Conservation (phyloP, 2,797 vertebrate species). For the Syngnathus acus region DNA sequence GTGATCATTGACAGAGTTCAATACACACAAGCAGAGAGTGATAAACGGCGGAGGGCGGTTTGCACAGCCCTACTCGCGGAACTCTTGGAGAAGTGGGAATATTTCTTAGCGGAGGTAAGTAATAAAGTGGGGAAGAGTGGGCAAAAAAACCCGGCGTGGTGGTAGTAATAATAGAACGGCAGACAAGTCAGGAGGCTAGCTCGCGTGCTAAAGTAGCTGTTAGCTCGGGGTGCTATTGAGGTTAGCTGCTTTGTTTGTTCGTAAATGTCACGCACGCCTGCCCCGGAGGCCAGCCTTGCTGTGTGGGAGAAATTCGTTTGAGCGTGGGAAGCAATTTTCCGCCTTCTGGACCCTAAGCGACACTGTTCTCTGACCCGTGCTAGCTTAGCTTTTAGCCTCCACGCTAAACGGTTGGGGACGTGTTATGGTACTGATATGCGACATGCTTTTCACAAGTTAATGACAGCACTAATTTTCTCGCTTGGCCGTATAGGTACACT, state of each 20-base stretch:
- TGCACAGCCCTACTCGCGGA: conserved; percentile 7
- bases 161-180: conserved; percentile 2
- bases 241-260: conserved; percentile 35
- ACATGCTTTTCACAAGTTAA: neutral
- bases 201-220: conserved; percentile 34
- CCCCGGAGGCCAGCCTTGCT: neutral
- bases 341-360: neutral
- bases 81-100: conserved; percentile 4
- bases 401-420: conserved; percentile 2
- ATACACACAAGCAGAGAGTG: conserved; percentile 54
- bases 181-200: conserved; percentile 21
- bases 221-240: conserved; percentile 41
- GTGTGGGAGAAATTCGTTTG: neutral
- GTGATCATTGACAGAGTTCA: conserved; percentile 74
- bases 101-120: conserved; percentile 42
- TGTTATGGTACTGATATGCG: conserved; percentile 5
- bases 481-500: neutral
- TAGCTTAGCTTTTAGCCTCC: conserved; percentile 5
- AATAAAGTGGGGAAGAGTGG: neutral
- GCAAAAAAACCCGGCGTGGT: neutral
- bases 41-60: conserved; percentile 17
- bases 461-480: neutral
- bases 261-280: neutral
- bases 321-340: neutral
- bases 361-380: neutral